Base-by-base conservation (phyloP, 2,113 vertebrate species). In the Phylloscopus trochiloides region DNA sequence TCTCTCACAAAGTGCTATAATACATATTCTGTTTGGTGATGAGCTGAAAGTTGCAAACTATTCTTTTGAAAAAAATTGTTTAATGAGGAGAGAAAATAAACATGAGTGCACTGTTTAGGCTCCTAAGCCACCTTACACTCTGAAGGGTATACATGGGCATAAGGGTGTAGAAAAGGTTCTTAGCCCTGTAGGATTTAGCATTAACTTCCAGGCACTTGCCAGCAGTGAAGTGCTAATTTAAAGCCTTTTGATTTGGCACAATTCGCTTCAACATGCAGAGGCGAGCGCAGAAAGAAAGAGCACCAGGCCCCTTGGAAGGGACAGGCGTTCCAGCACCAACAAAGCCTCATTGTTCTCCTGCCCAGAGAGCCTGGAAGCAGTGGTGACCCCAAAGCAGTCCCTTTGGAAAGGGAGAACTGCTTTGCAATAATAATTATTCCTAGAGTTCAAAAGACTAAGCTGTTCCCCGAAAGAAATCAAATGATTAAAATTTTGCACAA, bases 401-500 rank as follows among this genome's bases (percentile, higher is more conserved):
- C 86, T 90, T 91, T 97, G 93, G 88, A 94, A 96, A 82, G 91
- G 67, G 63, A 94, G 88, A 93, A 86, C 96, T 81, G 58, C 93
- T 97, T 95, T 94, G 90, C 93, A 96, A 94, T 96, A 97, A 97
- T 92, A 96, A 97, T 97, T 96, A 95, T 96, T 97, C 78, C 91
- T 96, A n/a, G 82, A 94, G 95, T 97, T 96, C 97, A 96, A 95
- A 96, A 95, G 96, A 96, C 88, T 92, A 90, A 95, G 92, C 86
- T 74, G 12, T 86, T 51, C 65, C 58, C 73, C 3, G 1, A 93
- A 96, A 96, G 90, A 93, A 94, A 93, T 87, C 34, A 85, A 95
- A 88, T 73, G 24, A 96, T 96, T 93, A 71, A 68, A 88, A 94
- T 96, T 96, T 91, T 86, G 28, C 86, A 73, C 77, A 93, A 85